Evolutionary conservation across 2,888 invertebrate species (phyloP), one percentile per base, ranked within the genome.

Genomic region (Erebia palarica): DNA sequence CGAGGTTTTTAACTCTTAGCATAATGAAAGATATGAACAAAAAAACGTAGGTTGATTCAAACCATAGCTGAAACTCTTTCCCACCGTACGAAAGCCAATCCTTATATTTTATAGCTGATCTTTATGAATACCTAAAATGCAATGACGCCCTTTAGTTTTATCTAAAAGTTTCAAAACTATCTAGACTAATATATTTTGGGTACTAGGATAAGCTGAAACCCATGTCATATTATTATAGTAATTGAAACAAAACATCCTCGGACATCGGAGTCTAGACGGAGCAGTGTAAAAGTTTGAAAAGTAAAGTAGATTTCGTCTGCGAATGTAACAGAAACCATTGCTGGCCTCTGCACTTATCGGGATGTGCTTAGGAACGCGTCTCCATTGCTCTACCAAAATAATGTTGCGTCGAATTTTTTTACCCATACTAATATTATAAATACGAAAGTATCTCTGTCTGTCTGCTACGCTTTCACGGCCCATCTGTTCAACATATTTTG

Each of bases 281-380:
- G 78, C 71, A 78, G 78, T 77, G 83, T 85, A 83, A 86, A 88
- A 89, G 83, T 88, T 88, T 83, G 80, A 86, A 84, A 84, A 88
- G 83, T 85, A 88, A 90, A 91, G 90, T 91, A 87, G 87, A 89
- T 91, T 89, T 87, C 74, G 87, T 87, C 86, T 83, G 81, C 80
- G 83, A 85, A 84, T 86, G 89, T 89, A 86, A 89, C 84, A 83
- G 86, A 86, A 88, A 86, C 87, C 85, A 80, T 85, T 79, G 84
- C 83, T 85, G 82, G 84, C 82, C 83, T 84, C 80, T 79, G 85
- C 86, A 88, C 86, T 89, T 89, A 87, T 86, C 86, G 82, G 80
- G 83, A 87, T 87, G 82, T 84, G 77, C 77, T 81, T 72, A 69
- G 58, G 63, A 18, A 27, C 16, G 53, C 53, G 78, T 82, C 73